Base-by-base conservation (phyloP, 2,888 invertebrate species). In the Cistogaster globosa region DNA sequence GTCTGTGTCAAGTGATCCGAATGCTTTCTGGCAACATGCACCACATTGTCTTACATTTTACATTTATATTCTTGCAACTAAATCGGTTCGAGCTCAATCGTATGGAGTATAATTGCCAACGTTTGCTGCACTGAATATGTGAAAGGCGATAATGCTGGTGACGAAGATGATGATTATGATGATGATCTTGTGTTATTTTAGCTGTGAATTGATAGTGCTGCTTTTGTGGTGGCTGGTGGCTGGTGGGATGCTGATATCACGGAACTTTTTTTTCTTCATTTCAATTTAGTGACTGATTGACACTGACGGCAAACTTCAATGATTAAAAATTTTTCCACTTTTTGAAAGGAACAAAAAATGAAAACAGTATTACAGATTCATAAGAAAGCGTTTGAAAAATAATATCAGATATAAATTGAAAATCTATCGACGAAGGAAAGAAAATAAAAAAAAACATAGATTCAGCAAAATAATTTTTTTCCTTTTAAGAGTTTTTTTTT, bases 61-160 rank as follows among this genome's bases (percentile, higher is more conserved):
- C 68, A 65, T 42, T 57, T 26, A 45, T 26, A 68, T 65, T 60
- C 45, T 14, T 53, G 48, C 32, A 62, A 67, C 57, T 38, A 69
- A 74, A 80, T 69, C 71, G 86, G 86, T 88, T 88, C 88, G 87
- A 89, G 87, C 89, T 88, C 86, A 87, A 88, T 90, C 89, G 86
- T 89, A 87, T 63, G 62, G 45, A 71, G 55, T 63, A 78, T 89
- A 87, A 83, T 67, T 89, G 89, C 87, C 88, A 90, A 89, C 88
- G 75, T 83, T 42, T 55, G 55, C 67, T 68, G 78, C 22, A 62
- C 72, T 71, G 26, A 67, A 58, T 65, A 72, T 79, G 77, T 57
- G 68, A 62, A 58, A 51, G 26, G 51, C 38, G 51, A 57, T 68
- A 86, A 74, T 68, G 65, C 22, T 58, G 65, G 72, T 79, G 71